Base-by-base conservation (phyloP, 2,113 vertebrate species). In the Lota lota region DNA sequence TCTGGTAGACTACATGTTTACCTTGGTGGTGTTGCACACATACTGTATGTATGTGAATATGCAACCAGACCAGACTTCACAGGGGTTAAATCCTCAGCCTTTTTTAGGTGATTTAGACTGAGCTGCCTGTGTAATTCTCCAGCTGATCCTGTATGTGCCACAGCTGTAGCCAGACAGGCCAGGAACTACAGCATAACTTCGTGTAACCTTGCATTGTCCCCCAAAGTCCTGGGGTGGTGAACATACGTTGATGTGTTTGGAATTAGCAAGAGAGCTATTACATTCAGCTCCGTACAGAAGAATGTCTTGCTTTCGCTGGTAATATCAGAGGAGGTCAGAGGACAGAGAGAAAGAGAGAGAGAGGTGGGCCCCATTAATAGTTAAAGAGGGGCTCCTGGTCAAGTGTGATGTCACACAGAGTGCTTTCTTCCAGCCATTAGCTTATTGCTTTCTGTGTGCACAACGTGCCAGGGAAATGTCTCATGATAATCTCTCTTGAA, bases 71-170 rank as follows among this genome's bases (percentile, higher is more conserved):
- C 70, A 63, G 74, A 58, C 75, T 78, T 79, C 19, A 68, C 15
- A 63, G 82, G 76, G 83, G 66, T 85, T 88, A 86, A 87, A 79
- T 82, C 75, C 64, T 85, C 86, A 83, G 82, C 82, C 79, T 85
- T 85, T 88, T 87, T 81, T 83, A 74, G 77, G 73, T 79, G 74
- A 67, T 73, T 83, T 79, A 51, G 66, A 70, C 82, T 84, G 79
- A 88, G 79, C 75, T 67, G 56, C 77, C 90, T 89, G 89, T 33
- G 67, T 86, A 90, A 91, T 21, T 36, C 33, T 4, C 53, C 61
- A 17, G 75, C 80, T 82, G 58, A 83, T 77, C 78, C 82, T 78
- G 69, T 54, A 69, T 72, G 79, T 68, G 0, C 70, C 76, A 72
- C 75, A 76, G 74, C 78, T 83, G 73, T 69, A 69, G 2, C 67